Evolutionary conservation across 2,113 vertebrate species (phyloP).

Genomic region (Cephalopterus ornatus): DNA sequence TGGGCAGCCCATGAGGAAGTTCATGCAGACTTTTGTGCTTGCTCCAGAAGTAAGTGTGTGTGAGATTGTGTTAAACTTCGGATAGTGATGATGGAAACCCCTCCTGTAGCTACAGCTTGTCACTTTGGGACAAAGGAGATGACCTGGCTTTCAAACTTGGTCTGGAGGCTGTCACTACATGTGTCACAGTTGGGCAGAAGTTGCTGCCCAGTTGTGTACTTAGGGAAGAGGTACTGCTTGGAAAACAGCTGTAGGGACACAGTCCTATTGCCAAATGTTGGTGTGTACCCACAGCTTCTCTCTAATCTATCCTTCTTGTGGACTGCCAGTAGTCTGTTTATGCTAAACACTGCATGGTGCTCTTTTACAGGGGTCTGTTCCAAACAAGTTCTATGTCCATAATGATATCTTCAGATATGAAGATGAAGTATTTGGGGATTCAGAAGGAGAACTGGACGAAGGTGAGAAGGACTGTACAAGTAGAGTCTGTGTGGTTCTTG

Average conservation of each 20-base stretch:
- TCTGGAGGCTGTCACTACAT: background rate
- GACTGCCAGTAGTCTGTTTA: accelerated
- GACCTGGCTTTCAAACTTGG: background rate
- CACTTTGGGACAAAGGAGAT: background rate
- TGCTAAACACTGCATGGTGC: background rate
- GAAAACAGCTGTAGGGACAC: background rate
- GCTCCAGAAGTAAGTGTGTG: constrained; percentile 87
- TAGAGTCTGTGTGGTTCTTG: background rate
- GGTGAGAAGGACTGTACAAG: constrained; percentile 63
- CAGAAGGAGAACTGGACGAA: constrained; percentile 96
- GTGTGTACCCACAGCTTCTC: background rate
- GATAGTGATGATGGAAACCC: background rate
- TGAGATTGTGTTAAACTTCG: background rate
- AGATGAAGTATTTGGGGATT: constrained; percentile 97
- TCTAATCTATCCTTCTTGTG: background rate
- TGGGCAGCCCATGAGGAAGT: constrained; percentile 95
- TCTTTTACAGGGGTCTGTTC: constrained; percentile 88
- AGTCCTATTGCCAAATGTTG: background rate
- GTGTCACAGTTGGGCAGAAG: background rate
- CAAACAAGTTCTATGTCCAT: constrained; percentile 99
- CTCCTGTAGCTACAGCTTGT: background rate
- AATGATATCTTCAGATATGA: constrained; percentile 99
- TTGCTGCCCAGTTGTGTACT: background rate
- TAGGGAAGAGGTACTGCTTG: background rate
- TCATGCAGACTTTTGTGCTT: constrained; percentile 98